phyloP scores from a whole-genome alignment of 1,140 invertebrate species.

The Coenobita brevimanus region DNA sequence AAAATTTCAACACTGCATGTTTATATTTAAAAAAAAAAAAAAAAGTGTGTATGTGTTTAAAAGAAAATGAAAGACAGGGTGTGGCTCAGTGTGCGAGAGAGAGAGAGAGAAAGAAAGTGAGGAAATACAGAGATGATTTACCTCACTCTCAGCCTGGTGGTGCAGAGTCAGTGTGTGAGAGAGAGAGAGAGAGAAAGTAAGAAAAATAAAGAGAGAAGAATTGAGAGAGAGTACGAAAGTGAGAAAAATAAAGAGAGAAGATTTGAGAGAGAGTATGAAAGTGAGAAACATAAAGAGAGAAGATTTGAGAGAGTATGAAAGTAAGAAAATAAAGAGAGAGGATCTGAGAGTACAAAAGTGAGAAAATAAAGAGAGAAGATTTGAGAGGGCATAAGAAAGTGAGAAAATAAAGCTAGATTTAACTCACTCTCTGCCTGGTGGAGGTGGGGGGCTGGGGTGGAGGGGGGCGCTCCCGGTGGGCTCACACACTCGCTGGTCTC shows the following conservation, averaged over 20 bases:
- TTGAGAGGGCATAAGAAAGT: neutral
- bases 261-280: neutral
- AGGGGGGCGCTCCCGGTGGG: conserved; percentile 8
- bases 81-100: neutral
- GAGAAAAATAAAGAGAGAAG: too few relatives aligned
- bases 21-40: too few relatives aligned
- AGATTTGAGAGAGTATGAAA: neutral
- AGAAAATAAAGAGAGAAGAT: neutral
- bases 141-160: too few relatives aligned
- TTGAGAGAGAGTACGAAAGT: neutral
- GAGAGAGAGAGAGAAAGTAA: neutral
- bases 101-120: neutral
- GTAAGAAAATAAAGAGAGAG: neutral
- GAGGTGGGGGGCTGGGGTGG: conserved; percentile 13
- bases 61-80: too few relatives aligned
- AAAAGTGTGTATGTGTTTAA: too few relatives aligned
- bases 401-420: neutral
- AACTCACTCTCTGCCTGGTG: neutral
- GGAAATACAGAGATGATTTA: too few relatives aligned
- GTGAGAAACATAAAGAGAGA: neutral
- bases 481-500: conserved; percentile 44
- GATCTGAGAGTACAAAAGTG: neutral
- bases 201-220: neutral
- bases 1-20: too few relatives aligned
- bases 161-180: neutral